phyloP scores from a whole-genome alignment of 2,888 invertebrate genomes.

The Heliconius charithonia region DNA sequence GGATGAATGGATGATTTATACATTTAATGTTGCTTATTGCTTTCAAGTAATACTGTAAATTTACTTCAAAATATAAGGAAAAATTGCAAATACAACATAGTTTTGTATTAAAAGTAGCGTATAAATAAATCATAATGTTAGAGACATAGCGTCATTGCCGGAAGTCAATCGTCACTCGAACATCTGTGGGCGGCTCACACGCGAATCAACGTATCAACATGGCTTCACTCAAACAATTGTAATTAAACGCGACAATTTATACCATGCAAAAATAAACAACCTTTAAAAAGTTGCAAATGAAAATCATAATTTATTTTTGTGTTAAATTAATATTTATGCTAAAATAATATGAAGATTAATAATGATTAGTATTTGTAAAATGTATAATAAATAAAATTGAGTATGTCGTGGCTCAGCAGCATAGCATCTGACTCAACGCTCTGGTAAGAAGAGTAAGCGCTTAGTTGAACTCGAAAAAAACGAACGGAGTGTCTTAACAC shows the following conservation, averaged over 20 bases:
- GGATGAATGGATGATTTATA: no score
- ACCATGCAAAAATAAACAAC: slow-evolving; percentile 19
- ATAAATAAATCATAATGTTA: slow-evolving; percentile 12
- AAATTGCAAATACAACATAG: no score
- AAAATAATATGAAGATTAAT: not conserved
- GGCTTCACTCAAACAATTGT: slow-evolving; percentile 55
- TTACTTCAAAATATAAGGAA: no score
- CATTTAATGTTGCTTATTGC: no score
- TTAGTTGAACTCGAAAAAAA: no score
- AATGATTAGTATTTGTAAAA: not conserved
- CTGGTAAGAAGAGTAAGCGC: no score
- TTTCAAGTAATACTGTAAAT: no score
- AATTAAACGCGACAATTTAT: slow-evolving; percentile 29
- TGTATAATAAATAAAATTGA: no score
- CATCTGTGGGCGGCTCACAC: slow-evolving; percentile 59
- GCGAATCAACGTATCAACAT: slow-evolving; percentile 64
- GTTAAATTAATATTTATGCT: not conserved
- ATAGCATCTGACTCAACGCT: no score
- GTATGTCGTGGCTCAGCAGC: no score
- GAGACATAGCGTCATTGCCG: slow-evolving; percentile 23
- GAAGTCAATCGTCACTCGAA: slow-evolving; percentile 34
- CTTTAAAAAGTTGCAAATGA: not conserved
- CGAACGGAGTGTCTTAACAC: no score
- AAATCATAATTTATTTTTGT: not conserved
- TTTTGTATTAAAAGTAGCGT: not conserved